Base-by-base conservation (phyloP, 1,140 invertebrate genomes). In the Drosophila bocki region DNA sequence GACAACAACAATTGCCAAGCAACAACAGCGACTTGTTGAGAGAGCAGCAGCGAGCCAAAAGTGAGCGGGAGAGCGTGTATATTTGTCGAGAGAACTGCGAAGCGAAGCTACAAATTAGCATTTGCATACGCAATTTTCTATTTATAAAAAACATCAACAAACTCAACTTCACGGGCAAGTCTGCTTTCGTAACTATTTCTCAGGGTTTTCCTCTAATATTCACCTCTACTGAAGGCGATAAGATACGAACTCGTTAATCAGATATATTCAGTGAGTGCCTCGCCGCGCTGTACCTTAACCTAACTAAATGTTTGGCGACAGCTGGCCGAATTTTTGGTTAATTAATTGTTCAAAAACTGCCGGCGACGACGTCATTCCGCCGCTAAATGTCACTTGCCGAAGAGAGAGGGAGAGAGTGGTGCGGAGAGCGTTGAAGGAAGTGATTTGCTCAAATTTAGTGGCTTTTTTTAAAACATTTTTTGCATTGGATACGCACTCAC, bases 121-220 rank as follows among this genome's bases (percentile, higher is more conserved):
- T 80, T 70, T 80, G 83, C 86, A 84, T 92, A 92, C 91, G 91
- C 91, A 92, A 92, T 92, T 91, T 92, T 92, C 91, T 92, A 92
- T 92, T 92, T 92, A 88, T 92, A 92, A 79, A 81, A 83, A 88
- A 82, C 59, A 85, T 80, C 67, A 87, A 78, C 63, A 81, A 54
- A 65, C 69, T 41, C 42, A 67, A 71, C 61, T 72, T 63, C 53
- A 70, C 64, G 39, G 35, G 19, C 35, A 35, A 41, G 47, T 42
- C 44, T n/a, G 80, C 72, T 88, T 88, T 87, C 80, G 84, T 87
- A 87, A 87, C 80, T 84, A 60, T 37, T 75, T 47, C 42, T 78
- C 39, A 68, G 39, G 67, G 62, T 19, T 69, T 35, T 69, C 8
- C 53, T 56, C 12, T 37, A 22, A 39, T 39, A 37, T 56, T 26